Evolutionary conservation across 2,888 invertebrate species (phyloP), one percentile per base, ranked within the genome.

Genomic region (Metalampra italica): DNA sequence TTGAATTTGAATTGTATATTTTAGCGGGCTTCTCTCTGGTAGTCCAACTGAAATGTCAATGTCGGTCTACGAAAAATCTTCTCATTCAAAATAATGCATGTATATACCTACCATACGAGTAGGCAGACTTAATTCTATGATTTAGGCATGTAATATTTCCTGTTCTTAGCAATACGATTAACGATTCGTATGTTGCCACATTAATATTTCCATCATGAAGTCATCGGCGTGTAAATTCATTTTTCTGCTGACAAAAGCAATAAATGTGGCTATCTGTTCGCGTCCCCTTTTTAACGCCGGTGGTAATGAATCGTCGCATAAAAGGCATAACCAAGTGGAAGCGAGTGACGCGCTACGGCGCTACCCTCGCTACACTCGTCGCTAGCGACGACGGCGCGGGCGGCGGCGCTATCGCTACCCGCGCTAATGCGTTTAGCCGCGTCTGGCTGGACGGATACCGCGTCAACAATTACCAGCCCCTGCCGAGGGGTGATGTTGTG

Each of bases 191-290:
- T 36, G 42, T 45, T 15, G 15, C 45, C 45, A 40, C 41, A 37
- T 51, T 32, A 40, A 32, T 12, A 41, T 36, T 39, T 29, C 32
- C 13, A 46, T 37, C 22, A 42, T 13, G 60, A 65, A 75, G 62
- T 64, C 74, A 68, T 75, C 69, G 77, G 66, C 67, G 82, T 75
- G 81, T 75, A 72, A 83, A 85, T 82, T 84, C 83, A 86, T 85
- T 88, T 88, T 87, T 86, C 82, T 81, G 88, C 87, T 86, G 87
- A 88, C 87, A 87, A 88, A 83, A 87, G 88, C 80, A 84, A 87
- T 88, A 87, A 88, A 86, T 80, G 84, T 74, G 76, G 71, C 83
- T 85, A 87, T 87, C 86, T 85, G 83, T 86, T 71, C 73, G 68
- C 73, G 71, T 75, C 83, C 81, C 82, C 69, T 60, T 73, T 71